Conservation (phyloP, 2,888 invertebrate species). For the Watsonalla cultraria region DNA sequence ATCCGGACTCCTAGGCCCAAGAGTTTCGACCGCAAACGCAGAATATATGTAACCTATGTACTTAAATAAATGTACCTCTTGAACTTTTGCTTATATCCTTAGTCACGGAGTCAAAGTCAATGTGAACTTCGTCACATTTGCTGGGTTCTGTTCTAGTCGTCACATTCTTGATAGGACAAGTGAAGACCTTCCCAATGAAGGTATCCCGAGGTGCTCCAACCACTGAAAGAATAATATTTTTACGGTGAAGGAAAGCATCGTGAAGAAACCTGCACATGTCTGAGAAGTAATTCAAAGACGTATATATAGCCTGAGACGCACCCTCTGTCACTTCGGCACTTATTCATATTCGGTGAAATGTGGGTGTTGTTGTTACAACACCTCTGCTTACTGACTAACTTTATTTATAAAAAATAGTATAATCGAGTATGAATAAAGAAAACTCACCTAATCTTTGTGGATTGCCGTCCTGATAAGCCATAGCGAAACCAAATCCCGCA, state of each 20-base stretch:
- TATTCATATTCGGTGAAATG: no score
- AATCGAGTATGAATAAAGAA: not conserved
- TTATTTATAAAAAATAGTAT: no score
- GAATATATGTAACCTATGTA: no score
- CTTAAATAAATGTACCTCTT: not conserved
- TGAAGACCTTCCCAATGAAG: constrained; percentile 34
- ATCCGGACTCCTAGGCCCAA: no score
- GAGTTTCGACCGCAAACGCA: no score
- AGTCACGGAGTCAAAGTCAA: not conserved
- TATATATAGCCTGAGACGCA: no score
- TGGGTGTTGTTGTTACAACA: no score
- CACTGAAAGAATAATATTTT: constrained; percentile 36
- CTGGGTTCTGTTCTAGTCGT: not conserved
- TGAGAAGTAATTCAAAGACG: no score
- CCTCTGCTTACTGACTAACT: no score
- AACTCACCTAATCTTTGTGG: constrained; percentile 21
- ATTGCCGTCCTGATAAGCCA: constrained; percentile 26
- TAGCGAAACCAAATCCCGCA: constrained; percentile 36
- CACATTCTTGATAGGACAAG: constrained; percentile 19
- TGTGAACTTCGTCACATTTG: not conserved
- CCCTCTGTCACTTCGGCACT: no score
- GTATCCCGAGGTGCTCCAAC: constrained; percentile 41
- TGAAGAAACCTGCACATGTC: no score
- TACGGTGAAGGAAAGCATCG: no score
- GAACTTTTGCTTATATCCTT: not conserved